Evolutionary conservation across 2,888 invertebrate genomes (phyloP), one percentile per base, ranked within the genome.

Genomic region (Agonopterix alstromeriana): DNA sequence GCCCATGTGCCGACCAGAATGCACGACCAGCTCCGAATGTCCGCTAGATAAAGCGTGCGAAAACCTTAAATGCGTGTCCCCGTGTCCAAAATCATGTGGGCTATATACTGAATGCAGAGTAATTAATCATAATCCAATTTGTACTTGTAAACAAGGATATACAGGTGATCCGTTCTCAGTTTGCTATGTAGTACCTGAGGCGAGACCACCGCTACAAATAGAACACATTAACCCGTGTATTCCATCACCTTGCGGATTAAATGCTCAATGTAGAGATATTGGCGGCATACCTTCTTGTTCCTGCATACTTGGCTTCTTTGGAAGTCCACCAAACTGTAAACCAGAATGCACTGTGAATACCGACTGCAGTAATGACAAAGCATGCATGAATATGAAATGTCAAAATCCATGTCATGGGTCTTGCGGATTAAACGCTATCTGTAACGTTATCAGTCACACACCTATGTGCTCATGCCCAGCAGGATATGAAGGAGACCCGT

Each of bases 211-310:
- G 48, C 40, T 63, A 43, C 40, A 63, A 43, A 58, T 55, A 52
- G 72, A 70, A 51, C 65, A 67, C 40, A 45, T 59, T 3, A 77
- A 94, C 76, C 94, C 94, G 40, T 95, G 95, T 63, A 67, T 91
- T 45, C 94, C 95, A 41, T 93, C 94, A 46, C 94, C 95, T 0
- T 96, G 96, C 70, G 95, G 96, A 43, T 88, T 92, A 38, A 93
- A 93, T 66, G 90, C 94, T 1, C 83, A 90, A 67, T 94, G 94
- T 63, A 72, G 86, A 81, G 73, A 89, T 70, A 48, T 87, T 49
- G 82, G 87, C 38, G 85, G 81, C 53, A 69, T 84, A 62, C 91
- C 93, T 35, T 91, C 93, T 2, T 95, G 95, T 67, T 90, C 92
- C 35, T 95, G 95, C 68, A 66, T 90, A 36, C 73, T 87, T 46